A percentile compares a stretch with the other conserved stretches of the same genome.
These are phyloP conservation scores for Pristionchus japonicus DNA, from an alignment of 2,888 invertebrate genomes.

Conservation along the genomic window DNA sequence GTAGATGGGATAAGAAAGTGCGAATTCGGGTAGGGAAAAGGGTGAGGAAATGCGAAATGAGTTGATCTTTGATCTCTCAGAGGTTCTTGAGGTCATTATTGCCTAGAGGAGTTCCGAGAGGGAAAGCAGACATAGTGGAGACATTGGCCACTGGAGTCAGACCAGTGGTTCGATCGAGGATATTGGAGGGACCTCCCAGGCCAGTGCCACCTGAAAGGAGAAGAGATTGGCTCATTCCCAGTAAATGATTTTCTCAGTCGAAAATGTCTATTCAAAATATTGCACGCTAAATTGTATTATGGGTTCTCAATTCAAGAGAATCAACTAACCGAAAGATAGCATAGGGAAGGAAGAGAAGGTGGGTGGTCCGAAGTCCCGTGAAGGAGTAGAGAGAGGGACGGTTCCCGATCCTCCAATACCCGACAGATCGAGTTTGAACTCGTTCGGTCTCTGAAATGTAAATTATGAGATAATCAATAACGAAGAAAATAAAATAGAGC, in stretches of 20 bases:
- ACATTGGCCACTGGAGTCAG: slow-evolving; percentile 11
- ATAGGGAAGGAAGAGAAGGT: not conserved
- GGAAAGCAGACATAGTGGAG: slow-evolving; percentile 4
- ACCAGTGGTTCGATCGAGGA: slow-evolving; percentile 17
- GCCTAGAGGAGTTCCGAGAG: slow-evolving; percentile 36
- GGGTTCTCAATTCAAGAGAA: not conserved
- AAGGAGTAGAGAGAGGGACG: slow-evolving; percentile 38
- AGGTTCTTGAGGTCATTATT: slow-evolving; percentile 43
- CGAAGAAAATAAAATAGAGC: no score
- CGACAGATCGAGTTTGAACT: not conserved
- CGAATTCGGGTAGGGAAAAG: not conserved
- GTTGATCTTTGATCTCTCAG: slow-evolving; percentile 16
- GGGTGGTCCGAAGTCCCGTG: slow-evolving; percentile 28
- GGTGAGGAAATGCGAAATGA: not conserved
- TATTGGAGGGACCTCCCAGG: slow-evolving; percentile 7
- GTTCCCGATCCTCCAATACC: not conserved
- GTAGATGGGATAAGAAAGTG: not conserved
- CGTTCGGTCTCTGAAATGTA: slow-evolving; percentile 26
- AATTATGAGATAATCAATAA: not conserved
- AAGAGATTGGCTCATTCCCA: not conserved
- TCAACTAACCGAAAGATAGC: slow-evolving; percentile 1
- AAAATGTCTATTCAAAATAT: not conserved
- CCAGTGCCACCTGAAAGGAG: not conserved
- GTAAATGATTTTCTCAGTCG: not conserved
- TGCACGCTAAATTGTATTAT: no score